Evolutionary conservation across 2,797 vertebrate species (phyloP).

Genomic region (Ceryle rudis): DNA sequence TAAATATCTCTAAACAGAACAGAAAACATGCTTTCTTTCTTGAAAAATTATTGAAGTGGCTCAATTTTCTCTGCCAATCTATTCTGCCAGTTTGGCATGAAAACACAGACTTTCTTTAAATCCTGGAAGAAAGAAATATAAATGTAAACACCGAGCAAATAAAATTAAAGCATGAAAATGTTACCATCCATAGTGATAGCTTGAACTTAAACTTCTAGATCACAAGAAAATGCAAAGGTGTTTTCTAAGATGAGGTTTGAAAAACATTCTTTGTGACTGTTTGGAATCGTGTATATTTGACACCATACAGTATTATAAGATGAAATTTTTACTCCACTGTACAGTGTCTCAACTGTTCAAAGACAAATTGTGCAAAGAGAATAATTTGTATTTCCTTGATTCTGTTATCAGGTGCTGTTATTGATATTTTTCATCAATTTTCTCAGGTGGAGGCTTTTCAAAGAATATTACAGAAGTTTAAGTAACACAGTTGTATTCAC

Average conservation of each 20-base stretch:
- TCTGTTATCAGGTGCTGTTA: neutral
- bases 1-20: slow-evolving; percentile 7
- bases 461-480: slow-evolving; percentile 1
- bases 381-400: neutral
- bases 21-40: neutral
- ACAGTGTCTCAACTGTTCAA: neutral
- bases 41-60: slow-evolving; percentile 12
- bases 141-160: neutral
- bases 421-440: neutral
- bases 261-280: neutral
- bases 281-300: neutral
- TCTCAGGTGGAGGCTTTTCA: neutral
- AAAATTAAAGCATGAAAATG: neutral
- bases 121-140: neutral
- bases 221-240: neutral
- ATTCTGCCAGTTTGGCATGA: neutral
- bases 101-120: neutral
- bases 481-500: neutral
- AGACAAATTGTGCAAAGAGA: neutral
- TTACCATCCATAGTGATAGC: neutral
- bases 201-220: neutral
- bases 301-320: neutral
- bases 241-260: neutral
- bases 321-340: neutral
- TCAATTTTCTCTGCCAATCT: neutral